phyloP scores from a whole-genome alignment of 2,113 vertebrate species.

The Mellivora capensis region DNA sequence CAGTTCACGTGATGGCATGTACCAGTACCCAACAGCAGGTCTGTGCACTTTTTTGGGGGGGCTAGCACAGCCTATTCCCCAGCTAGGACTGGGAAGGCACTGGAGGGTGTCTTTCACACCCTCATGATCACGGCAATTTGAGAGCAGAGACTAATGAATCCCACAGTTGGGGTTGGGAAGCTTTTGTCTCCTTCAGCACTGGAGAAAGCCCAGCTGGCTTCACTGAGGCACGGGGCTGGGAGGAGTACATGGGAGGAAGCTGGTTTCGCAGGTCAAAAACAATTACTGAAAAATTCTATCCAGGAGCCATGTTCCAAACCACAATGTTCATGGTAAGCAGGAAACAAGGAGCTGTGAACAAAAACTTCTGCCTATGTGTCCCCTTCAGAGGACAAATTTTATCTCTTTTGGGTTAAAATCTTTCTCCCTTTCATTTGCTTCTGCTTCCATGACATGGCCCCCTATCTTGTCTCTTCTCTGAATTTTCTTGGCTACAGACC shows the following conservation, averaged over 20 bases:
- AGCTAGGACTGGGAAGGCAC: neutral
- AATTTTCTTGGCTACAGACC: neutral
- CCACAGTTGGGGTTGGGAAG: neutral
- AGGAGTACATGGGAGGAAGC: neutral
- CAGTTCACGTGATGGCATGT: neutral
- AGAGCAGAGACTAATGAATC: conserved; percentile 51
- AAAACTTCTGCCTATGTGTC: neutral
- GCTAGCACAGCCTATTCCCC: neutral
- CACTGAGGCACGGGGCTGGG: neutral
- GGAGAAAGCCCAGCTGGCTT: conserved; percentile 31
- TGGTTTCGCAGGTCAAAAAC: conserved; percentile 36
- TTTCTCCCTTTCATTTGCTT: neutral
- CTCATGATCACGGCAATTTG: neutral
- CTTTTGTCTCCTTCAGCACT: neutral
- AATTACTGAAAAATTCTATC: conserved; percentile 22
- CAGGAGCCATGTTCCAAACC: conserved; percentile 15
- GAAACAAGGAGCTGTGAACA: neutral
- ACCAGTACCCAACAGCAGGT: neutral
- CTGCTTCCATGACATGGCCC: neutral
- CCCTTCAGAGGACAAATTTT: neutral
- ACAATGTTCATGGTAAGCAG: neutral
- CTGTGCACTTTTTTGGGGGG: neutral
- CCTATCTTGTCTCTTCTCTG: neutral
- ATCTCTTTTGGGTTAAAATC: neutral
- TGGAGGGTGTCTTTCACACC: conserved; percentile 25